A percentile compares a stretch with the other conserved stretches of the same genome.
These are phyloP conservation scores for Parauchenoglanis punctatus DNA, from an alignment of 2,797 vertebrate genomes.

Conservation along the genomic window DNA sequence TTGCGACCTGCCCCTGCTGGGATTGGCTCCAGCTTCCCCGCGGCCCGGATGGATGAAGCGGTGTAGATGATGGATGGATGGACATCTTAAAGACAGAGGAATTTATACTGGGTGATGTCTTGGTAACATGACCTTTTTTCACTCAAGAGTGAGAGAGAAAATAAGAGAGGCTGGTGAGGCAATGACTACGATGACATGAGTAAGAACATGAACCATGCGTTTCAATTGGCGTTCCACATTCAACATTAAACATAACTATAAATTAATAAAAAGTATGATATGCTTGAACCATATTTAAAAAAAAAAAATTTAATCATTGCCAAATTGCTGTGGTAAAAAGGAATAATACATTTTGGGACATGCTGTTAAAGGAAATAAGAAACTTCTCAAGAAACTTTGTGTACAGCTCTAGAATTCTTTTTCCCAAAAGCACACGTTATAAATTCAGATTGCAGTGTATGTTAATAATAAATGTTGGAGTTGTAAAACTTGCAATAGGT, in stretches of 20 bases:
- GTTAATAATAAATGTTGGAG: neutral
- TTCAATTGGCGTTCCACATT: neutral
- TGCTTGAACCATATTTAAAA: neutral
- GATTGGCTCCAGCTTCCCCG: no score
- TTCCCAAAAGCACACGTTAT: neutral
- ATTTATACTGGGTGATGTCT: no score
- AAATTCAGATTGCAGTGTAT: neutral
- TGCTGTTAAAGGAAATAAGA: neutral
- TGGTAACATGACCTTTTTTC: no score
- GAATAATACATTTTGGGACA: neutral
- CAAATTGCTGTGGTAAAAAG: neutral
- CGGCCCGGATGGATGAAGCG: no score
- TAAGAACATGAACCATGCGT: neutral
- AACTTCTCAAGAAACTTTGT: neutral
- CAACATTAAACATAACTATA: neutral
- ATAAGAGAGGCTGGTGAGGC: neutral
- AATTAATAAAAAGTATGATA: neutral
- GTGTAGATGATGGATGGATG: no score
- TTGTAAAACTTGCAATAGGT: neutral
- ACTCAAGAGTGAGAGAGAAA: neutral
- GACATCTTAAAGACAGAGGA: no score
- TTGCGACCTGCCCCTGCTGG: no score
- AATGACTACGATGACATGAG: neutral
- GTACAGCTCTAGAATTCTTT: neutral
- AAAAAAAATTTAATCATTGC: no score